phyloP scores from a whole-genome alignment of 2,888 invertebrate species.

The Caenorhabditis uteleia region DNA sequence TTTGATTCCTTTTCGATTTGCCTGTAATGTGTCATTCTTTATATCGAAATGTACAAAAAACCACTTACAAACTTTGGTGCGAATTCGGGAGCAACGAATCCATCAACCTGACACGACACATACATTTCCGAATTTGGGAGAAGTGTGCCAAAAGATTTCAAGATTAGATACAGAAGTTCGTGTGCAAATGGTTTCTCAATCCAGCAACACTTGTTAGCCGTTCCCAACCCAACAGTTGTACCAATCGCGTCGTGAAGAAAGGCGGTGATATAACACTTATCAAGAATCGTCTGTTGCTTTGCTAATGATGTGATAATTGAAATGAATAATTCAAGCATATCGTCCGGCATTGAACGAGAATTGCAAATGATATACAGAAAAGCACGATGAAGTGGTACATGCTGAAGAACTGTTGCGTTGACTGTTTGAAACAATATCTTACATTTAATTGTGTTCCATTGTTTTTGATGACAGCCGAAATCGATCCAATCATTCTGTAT shows the following conservation, averaged over 20 bases:
- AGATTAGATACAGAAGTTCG: constrained; percentile 18
- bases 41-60: constrained; percentile 1
- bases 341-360: constrained; percentile 11
- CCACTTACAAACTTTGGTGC: neutral
- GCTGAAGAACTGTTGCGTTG: constrained; percentile 15
- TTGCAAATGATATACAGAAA: constrained; percentile 20
- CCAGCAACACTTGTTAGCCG: constrained; percentile 18
- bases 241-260: constrained; percentile 30
- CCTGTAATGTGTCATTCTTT: neutral
- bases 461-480: constrained; percentile 13
- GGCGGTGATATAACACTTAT: constrained; percentile 21
- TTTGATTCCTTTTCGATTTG: neutral
- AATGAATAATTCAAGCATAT: constrained; percentile 13
- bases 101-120: constrained; percentile 14
- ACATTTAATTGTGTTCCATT: constrained; percentile 29
- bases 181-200: constrained; percentile 18
- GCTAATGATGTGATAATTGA: constrained; percentile 20
- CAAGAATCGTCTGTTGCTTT: constrained; percentile 17
- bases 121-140: constrained; percentile 19
- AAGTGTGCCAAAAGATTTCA: constrained; percentile 18
- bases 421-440: neutral
- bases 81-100: constrained; percentile 10
- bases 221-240: constrained; percentile 17
- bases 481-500: constrained; percentile 16
- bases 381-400: constrained; percentile 28